Conservation (phyloP, 2,797 vertebrate species). For the Kryptolebias ocellatus region DNA sequence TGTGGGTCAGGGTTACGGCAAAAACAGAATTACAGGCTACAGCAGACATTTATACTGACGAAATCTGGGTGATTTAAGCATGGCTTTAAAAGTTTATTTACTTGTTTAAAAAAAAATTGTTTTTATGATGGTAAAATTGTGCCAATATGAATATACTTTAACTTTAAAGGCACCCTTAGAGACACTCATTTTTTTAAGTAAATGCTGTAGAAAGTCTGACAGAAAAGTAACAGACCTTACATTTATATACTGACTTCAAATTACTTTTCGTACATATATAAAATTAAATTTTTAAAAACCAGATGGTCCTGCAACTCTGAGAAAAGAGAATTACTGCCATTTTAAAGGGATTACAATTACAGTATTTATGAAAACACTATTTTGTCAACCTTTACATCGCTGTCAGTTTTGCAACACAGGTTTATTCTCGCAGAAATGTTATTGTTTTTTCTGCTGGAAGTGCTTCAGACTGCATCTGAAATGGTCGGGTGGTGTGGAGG, state of each 20-base stretch:
- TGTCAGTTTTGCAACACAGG: too few species aligned
- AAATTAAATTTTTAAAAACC: too few species aligned
- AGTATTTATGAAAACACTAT: too few species aligned
- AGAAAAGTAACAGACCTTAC: neutral
- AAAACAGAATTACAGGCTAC: slow-evolving; percentile 17
- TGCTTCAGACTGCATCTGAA: too few species aligned
- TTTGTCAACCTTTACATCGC: too few species aligned
- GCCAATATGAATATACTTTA: neutral
- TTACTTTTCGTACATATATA: neutral
- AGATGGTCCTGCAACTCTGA: too few species aligned
- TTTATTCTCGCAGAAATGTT: too few species aligned
- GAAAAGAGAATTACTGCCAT: too few species aligned
- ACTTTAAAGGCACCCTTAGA: neutral
- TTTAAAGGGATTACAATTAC: too few species aligned
- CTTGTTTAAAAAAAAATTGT: neutral
- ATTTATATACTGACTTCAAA: neutral
- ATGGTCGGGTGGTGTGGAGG: too few species aligned
- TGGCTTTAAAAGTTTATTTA: neutral
- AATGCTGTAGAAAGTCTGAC: neutral
- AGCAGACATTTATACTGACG: neutral
- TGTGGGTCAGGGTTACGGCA: slow-evolving; percentile 1
- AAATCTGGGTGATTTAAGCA: neutral
- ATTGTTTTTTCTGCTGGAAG: too few species aligned
- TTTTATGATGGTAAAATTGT: neutral
- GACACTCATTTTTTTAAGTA: too few species aligned